Percentiles rank a stretch among this genome's conserved stretches.
Conservation (phyloP, 2,113 vertebrate genomes). For the Girardinichthys multiradiatus region DNA sequence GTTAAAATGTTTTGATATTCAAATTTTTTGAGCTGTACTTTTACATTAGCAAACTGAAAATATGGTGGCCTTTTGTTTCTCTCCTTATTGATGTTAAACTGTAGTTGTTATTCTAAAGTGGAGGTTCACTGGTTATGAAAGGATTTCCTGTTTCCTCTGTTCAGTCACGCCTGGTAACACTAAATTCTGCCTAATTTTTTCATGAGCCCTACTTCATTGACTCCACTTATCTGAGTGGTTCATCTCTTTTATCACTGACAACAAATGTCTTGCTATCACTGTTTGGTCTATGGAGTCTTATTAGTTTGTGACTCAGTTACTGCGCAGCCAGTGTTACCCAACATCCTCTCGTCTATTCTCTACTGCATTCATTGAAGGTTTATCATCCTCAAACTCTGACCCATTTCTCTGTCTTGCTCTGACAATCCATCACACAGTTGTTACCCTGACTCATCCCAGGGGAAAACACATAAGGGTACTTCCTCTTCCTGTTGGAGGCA, state of each 20-base stretch:
- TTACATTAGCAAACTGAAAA: neutral
- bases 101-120: slow-evolving; percentile 34
- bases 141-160: slow-evolving; percentile 58
- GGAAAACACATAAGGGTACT: slow-evolving; percentile 54
- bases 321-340: slow-evolving; percentile 40
- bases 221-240: slow-evolving; percentile 42
- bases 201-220: slow-evolving; percentile 41
- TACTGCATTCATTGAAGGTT: slow-evolving; percentile 61
- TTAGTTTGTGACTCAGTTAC: slow-evolving; percentile 47
- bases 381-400: slow-evolving; percentile 43
- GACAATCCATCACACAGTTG: slow-evolving; percentile 42
- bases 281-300: slow-evolving; percentile 29
- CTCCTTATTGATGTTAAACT: neutral
- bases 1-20: neutral
- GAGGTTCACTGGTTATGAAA: slow-evolving; percentile 29
- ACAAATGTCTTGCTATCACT: slow-evolving; percentile 21
- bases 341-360: slow-evolving; percentile 32
- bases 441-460: slow-evolving; percentile 46
- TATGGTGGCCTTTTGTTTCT: slow-evolving; percentile 24
- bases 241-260: slow-evolving; percentile 25
- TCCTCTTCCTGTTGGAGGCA: slow-evolving; percentile 71
- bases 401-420: slow-evolving; percentile 19
- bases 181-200: slow-evolving; percentile 32
- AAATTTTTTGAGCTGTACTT: neutral
- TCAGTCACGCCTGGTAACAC: slow-evolving; percentile 24